Base-by-base conservation (phyloP, 2,797 vertebrate species). In the Dryobates pubescens region DNA sequence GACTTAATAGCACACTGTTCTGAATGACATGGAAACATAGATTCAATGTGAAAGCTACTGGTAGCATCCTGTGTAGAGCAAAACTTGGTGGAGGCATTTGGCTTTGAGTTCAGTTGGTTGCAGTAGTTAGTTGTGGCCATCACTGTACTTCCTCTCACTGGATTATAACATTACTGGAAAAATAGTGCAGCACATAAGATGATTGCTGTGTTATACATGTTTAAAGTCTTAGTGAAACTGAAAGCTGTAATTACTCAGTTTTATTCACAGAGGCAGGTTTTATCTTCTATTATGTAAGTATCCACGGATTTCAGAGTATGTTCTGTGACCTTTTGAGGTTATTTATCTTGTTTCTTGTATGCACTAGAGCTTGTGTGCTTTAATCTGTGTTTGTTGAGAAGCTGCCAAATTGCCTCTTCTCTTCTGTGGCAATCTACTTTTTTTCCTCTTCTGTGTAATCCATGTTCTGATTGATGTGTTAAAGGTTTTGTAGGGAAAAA, bases 351-450 rank as follows among this genome's bases (percentile, higher is more conserved):
- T 80, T 90, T 90, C 77, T 91, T 89, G 41, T 86, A 58, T 89
- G 58, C 65, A 34, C 9, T 80, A 54, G 64, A 91, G 93, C 51
- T 96, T 96, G 72, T 79, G 82, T 69, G 47, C 91, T 93, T 75
- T 95, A 91, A 94, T 95, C 90, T 93, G 73, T 82, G 36, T 78
- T 96, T 95, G 75, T 84, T 96, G 90, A 87, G 68, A 96, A 87
- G 70, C 71, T 95, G 92, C 89, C 90, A 96, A 95, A 95, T 90
- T 93, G 82, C 81, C 77, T 88, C 58, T 88, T 79, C 64, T 92
- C 84, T 83, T 73, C 61, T 54, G 79, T 89, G 62, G 71, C 81
- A 90, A 51, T 62, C 69, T 95, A 41, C 89, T 53, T 83, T 89
- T 92, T 90, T 67, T 27, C 3, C 9, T 38, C 38, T 38, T 38